Conservation (phyloP, 2,888 invertebrate species). For the Acleris literana region DNA sequence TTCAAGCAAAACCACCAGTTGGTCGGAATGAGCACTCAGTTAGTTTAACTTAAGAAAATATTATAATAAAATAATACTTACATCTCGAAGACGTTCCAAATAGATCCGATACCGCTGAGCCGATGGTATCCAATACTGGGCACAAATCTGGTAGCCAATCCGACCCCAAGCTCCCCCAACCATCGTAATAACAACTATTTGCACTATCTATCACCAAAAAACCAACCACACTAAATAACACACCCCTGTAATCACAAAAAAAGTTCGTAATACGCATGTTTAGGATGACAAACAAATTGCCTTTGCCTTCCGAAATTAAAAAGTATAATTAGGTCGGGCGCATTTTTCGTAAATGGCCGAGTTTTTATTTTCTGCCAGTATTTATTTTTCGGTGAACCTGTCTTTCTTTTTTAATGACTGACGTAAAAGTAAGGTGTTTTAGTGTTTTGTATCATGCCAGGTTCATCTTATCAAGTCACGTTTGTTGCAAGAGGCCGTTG, state of each 20-base stretch:
- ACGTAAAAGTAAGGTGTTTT: constrained; percentile 12
- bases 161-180: constrained; percentile 64
- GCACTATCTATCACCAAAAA: constrained; percentile 50
- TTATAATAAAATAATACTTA: constrained; percentile 46
- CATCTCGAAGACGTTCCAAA: constrained; percentile 56
- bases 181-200: constrained; percentile 45
- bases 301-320: constrained; percentile 10
- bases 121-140: constrained; percentile 61
- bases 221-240: constrained; percentile 52
- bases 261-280: constrained; percentile 48
- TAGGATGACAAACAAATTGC: constrained; percentile 31
- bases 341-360: constrained; percentile 34
- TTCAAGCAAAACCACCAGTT: too few species aligned
- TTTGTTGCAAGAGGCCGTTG: constrained; percentile 40
- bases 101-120: constrained; percentile 57
- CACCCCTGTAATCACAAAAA: constrained; percentile 45
- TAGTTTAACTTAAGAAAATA: neutral
- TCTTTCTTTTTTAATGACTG: constrained; percentile 19
- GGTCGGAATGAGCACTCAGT: too few species aligned
- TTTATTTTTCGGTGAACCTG: constrained; percentile 7
- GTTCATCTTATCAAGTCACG: constrained; percentile 64
- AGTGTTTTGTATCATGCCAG: constrained; percentile 36
- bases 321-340: constrained; percentile 20
- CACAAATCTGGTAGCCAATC: constrained; percentile 61
- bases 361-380: constrained; percentile 2